Percentiles rank a stretch among this genome's conserved stretches.
phyloP scores from a whole-genome alignment of 2,797 vertebrate genomes.

The Neostethus bicornis region DNA sequence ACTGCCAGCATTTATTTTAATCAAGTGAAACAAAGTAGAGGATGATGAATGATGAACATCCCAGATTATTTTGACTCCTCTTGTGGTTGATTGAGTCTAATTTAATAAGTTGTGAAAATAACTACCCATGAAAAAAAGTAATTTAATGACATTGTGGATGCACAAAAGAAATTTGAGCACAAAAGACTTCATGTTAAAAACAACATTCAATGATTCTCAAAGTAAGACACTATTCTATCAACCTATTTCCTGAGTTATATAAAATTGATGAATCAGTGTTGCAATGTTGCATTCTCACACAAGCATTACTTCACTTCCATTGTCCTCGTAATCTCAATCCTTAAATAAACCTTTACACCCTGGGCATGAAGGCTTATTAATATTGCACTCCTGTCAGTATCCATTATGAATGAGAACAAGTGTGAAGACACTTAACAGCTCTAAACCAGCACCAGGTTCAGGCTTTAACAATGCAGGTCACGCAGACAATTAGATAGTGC shows the following conservation, averaged over 20 bases:
- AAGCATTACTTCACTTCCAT: conserved; percentile 55
- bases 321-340: conserved; percentile 72
- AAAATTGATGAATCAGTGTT: conserved; percentile 37
- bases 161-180: too few species aligned
- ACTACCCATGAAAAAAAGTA: too few species aligned
- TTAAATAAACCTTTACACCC: conserved; percentile 73
- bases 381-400: conserved; percentile 77
- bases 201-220: too few species aligned
- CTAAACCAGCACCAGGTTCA: conserved; percentile 68
- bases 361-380: conserved; percentile 75
- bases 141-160: too few species aligned
- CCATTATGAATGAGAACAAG: conserved; percentile 84
- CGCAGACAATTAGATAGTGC: conserved; percentile 59
- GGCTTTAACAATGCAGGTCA: conserved; percentile 71
- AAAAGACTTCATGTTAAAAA: too few species aligned
- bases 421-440: conserved; percentile 72
- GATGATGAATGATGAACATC: too few species aligned
- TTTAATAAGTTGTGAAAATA: too few species aligned
- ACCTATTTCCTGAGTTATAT: conserved; percentile 20
- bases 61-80: too few species aligned
- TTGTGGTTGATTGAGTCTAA: too few species aligned
- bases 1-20: too few species aligned
- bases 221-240: too few species aligned
- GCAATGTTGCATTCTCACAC: conserved; percentile 26
- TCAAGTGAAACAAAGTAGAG: too few species aligned